Conservation (phyloP, 2,113 vertebrate species). For the Datnioides undecimradiatus region DNA sequence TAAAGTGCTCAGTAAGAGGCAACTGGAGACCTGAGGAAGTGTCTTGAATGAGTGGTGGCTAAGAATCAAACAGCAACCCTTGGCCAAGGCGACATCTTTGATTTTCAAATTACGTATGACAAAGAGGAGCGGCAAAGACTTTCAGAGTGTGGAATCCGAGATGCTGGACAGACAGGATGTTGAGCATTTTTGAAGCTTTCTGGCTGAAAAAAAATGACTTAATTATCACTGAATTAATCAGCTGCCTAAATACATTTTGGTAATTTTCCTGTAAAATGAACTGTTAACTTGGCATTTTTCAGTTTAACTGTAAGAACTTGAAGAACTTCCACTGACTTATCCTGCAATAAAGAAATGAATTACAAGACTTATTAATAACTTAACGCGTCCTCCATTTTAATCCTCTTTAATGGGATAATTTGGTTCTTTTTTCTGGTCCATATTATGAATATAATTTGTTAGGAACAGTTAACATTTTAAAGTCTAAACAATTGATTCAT, state of each 20-base stretch:
- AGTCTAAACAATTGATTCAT: not conserved
- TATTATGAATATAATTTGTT: no score
- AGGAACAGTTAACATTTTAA: no score
- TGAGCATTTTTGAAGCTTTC: not conserved
- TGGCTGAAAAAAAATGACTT: not conserved
- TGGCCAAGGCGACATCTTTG: not conserved
- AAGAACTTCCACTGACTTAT: no score
- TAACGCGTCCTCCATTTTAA: no score
- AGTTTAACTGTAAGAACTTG: no score
- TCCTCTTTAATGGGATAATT: not conserved
- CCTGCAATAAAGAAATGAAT: not conserved
- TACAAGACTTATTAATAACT: not conserved
- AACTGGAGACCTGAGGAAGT: not conserved
- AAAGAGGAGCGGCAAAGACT: not conserved
- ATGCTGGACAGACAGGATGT: not conserved
- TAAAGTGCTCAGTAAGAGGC: not conserved
- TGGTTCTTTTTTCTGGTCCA: not conserved
- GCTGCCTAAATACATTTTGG: no score
- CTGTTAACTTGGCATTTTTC: not conserved
- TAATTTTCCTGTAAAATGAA: no score
- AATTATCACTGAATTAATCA: no score
- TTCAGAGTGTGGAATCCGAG: no score
- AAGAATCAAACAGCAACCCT: not conserved
- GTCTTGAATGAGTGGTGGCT: not conserved
- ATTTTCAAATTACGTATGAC: not conserved